A percentile compares a stretch with the other conserved stretches of the same genome.
Evolutionary conservation across 1,140 invertebrate genomes (phyloP).

Genomic region (Dendroctonus valens): DNA sequence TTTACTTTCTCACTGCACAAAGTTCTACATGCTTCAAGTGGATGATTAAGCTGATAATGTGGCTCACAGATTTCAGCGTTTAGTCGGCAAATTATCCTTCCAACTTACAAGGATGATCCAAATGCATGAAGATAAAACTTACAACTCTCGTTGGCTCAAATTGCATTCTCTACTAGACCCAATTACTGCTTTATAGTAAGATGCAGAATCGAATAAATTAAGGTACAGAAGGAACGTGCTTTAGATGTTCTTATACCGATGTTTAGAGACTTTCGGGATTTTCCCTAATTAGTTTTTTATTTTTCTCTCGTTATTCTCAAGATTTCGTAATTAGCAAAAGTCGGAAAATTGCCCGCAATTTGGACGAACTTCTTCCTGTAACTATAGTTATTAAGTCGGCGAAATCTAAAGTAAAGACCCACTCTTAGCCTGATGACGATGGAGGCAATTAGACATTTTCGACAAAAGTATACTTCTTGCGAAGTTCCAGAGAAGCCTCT

Average conservation of each 20-base stretch:
- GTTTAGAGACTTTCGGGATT: conserved; percentile 1
- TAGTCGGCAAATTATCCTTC: not conserved
- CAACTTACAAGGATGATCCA: not conserved
- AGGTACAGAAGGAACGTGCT: too few relatives aligned
- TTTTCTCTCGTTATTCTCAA: conserved; percentile 21
- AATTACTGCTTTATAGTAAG: not conserved
- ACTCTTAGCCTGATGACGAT: conserved; percentile 28
- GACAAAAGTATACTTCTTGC: conserved; percentile 32
- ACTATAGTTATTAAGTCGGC: conserved; percentile 35
- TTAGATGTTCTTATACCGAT: too few relatives aligned
- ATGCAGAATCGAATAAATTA: too few relatives aligned
- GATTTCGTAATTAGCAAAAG: conserved; percentile 31
- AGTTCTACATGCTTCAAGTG: not conserved
- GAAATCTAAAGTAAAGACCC: conserved; percentile 32
- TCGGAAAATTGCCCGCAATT: conserved; percentile 29
- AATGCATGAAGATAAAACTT: not conserved
- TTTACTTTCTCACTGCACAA: not conserved
- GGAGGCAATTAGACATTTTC: conserved; percentile 36
- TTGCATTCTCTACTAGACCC: not conserved
- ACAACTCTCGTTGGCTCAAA: not conserved
- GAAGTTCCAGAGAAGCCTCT: conserved; percentile 28
- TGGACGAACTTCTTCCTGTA: conserved; percentile 32
- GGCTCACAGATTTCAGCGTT: not conserved
- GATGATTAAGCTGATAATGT: not conserved
- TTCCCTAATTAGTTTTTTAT: conserved; percentile 28